Percentiles rank a stretch among this genome's conserved stretches.
These are phyloP conservation scores for Laticauda laticaudata DNA, from an alignment of 2,113 vertebrate genomes.

Conservation along the genomic window DNA sequence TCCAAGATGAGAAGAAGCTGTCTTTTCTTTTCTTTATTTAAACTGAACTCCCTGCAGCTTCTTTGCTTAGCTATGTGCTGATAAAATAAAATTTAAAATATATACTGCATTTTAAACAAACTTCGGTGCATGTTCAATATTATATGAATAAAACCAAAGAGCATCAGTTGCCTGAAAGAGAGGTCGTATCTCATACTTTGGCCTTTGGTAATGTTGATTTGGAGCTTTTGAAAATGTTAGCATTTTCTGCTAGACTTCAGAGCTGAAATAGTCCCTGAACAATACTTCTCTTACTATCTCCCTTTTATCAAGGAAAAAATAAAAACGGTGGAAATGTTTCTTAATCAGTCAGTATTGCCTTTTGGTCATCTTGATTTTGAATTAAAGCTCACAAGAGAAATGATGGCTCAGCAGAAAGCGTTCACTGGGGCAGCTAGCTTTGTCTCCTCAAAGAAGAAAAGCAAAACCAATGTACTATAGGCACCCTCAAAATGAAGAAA, in stretches of 20 bases:
- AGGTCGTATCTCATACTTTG: not conserved
- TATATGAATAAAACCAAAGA: not conserved
- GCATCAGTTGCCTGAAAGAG: conserved; percentile 18
- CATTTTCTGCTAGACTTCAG: not conserved
- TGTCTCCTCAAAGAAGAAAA: not conserved
- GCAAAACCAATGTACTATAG: not conserved
- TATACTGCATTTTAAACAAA: conserved; percentile 10
- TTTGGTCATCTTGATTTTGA: not conserved
- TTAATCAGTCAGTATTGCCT: not conserved
- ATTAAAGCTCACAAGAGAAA: not conserved
- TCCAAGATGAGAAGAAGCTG: conserved; percentile 36
- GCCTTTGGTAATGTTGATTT: not conserved
- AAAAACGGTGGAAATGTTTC: not conserved
- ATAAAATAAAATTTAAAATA: conserved; percentile 14
- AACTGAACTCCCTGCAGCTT: not conserved
- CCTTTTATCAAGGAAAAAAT: not conserved
- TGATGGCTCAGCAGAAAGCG: not conserved
- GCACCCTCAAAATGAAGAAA: not conserved
- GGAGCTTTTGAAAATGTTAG: conserved; percentile 1
- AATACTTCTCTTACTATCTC: not conserved
- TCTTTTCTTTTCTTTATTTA: conserved; percentile 13
- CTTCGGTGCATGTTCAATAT: not conserved
- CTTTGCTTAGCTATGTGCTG: not conserved
- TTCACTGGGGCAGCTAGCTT: not conserved
- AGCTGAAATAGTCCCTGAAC: not conserved